Conservation (phyloP, 1,140 invertebrate genomes). For the Eurosta solidaginis region DNA sequence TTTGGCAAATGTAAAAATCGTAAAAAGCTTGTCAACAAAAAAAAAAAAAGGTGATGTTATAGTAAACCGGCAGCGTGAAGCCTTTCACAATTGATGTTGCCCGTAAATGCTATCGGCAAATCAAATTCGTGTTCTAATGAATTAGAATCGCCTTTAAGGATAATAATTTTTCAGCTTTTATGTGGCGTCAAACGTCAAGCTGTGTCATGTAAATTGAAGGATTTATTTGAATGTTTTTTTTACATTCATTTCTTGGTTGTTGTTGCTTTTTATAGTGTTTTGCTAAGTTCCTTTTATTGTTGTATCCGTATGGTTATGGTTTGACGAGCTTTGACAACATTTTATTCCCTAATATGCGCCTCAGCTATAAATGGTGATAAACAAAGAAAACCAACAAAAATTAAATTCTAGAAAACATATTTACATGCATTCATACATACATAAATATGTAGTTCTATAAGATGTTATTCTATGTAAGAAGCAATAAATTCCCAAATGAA, state of each 20-base stretch:
- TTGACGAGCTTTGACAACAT: conserved; percentile 1
- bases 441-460: too few species aligned
- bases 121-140: conserved; percentile 14
- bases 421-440: too few species aligned
- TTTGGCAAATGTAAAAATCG: conserved; percentile 46
- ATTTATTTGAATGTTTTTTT: too few species aligned
- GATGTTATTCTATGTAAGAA: too few species aligned
- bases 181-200: conserved; percentile 20
- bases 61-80: neutral
- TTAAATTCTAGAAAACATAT: too few species aligned
- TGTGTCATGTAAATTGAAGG: neutral
- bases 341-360: neutral
- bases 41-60: neutral
- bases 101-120: conserved; percentile 18
- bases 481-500: neutral
- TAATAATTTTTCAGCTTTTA: conserved; percentile 15
- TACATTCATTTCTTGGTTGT: too few species aligned
- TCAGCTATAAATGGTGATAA: neutral
- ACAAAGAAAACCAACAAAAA: neutral
- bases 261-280: neutral
- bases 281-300: neutral
- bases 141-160: conserved; percentile 27
- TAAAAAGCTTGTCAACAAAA: conserved; percentile 16
- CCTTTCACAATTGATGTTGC: neutral
- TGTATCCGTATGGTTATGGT: neutral